These are phyloP conservation scores for Mesaphorura yosii DNA, from an alignment of 1,140 invertebrate species.

Conservation along the genomic window DNA sequence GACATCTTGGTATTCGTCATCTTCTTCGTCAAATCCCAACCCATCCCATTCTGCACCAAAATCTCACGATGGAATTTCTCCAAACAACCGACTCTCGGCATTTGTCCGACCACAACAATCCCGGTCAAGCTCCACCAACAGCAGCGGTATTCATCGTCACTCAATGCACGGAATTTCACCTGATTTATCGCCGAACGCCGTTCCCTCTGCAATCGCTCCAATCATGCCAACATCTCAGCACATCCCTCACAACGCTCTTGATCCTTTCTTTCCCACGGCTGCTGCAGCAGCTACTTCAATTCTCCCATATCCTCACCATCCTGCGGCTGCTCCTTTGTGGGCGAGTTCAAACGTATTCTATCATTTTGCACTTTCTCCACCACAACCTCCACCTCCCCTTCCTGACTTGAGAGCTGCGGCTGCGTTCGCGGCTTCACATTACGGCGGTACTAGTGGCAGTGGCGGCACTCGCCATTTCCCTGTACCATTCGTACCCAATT, in stretches of 20 bases:
- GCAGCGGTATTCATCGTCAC: too few relatives aligned
- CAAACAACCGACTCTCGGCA: constrained; percentile 20
- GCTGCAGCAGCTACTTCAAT: constrained; percentile 15
- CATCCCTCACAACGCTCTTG: neutral
- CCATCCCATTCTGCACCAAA: neutral
- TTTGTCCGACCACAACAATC: constrained; percentile 30
- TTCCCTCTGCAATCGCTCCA: too few relatives aligned
- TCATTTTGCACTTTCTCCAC: constrained; percentile 29
- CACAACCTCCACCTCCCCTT: too few relatives aligned
- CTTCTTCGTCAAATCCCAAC: neutral
- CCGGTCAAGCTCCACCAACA: too few relatives aligned
- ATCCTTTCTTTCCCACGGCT: constrained; percentile 14
- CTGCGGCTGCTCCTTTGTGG: constrained; percentile 29
- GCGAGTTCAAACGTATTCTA: constrained; percentile 30
- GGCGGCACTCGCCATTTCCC: too few relatives aligned
- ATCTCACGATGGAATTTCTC: neutral
- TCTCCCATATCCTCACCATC: constrained; percentile 28
- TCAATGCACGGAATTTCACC: too few relatives aligned
- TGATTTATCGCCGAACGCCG: too few relatives aligned
- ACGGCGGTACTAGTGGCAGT: too few relatives aligned
- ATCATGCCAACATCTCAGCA: neutral
- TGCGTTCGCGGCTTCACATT: too few relatives aligned
- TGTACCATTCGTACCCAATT: too few relatives aligned
- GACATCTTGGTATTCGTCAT: constrained; percentile 25
- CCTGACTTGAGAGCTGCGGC: too few relatives aligned